Evolutionary conservation across 2,888 invertebrate species (phyloP).

Genomic region (Linnaemya tessellans): DNA sequence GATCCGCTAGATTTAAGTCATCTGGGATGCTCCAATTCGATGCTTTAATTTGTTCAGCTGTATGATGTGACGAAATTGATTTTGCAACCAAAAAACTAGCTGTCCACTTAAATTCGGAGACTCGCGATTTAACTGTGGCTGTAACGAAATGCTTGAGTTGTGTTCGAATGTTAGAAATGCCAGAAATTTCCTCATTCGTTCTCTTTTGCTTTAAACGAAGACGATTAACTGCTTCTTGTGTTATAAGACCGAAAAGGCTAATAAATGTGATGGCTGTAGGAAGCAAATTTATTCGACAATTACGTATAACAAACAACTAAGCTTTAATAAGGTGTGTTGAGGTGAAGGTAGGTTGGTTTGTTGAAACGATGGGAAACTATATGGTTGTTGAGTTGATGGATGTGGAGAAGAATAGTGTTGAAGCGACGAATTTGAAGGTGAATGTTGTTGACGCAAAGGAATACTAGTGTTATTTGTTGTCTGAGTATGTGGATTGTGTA

Average conservation of each 20-base stretch:
- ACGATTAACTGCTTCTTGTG: conserved; percentile 12
- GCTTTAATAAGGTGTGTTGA: conserved; percentile 1
- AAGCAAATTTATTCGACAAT: conserved; percentile 19
- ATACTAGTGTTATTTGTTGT: neutral
- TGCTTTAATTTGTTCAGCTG: neutral
- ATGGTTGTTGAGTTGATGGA: neutral
- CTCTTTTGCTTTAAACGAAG: conserved; percentile 7
- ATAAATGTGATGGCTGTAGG: conserved; percentile 41
- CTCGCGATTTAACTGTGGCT: conserved; percentile 1
- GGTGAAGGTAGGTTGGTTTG: neutral
- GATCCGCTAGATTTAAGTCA: conserved; percentile 13
- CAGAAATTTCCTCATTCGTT: conserved; percentile 15
- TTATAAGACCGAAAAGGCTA: conserved; percentile 22
- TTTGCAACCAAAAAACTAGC: conserved; percentile 46
- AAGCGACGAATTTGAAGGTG: neutral
- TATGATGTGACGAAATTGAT: conserved; percentile 27
- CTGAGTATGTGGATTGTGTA: neutral
- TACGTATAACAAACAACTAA: conserved; percentile 12
- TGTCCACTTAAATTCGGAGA: conserved; percentile 34
- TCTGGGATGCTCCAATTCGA: conserved; percentile 8
- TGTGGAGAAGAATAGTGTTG: neutral
- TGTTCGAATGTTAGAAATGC: conserved; percentile 6
- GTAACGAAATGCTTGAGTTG: conserved; percentile 2
- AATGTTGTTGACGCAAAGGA: neutral
- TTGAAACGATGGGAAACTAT: neutral